Evolutionary conservation across 2,113 vertebrate genomes (phyloP), one percentile per base, ranked within the genome.

Genomic region (Pipra filicauda): DNA sequence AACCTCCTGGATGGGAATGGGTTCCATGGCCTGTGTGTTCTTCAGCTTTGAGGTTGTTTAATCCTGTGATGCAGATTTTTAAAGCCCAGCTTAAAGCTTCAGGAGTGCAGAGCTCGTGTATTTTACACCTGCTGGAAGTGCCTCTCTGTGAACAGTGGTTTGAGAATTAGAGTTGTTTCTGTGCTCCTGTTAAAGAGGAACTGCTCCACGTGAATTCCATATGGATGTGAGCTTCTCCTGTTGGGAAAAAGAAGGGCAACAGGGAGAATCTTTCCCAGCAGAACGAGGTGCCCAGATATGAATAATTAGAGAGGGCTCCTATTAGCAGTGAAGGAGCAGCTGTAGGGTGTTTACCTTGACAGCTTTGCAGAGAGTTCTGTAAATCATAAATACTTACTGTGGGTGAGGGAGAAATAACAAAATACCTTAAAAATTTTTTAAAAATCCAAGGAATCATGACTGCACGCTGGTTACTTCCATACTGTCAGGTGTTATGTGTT

Each of bases 1-100:
- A 8, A 0, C 5, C 19, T n/a, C 1, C 65, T 14, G 11, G 11
- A 0, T 3, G 6, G 59, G 44, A 22, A 6, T 22, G 37, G 22
- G 8, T 55, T 84, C 84, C 8, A 0, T 11, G 62, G 7, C 43
- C 71, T 59, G 13, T 2, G 8, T 39, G 22, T 2, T 51, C 46
- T 30, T 66, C 24, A 10, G 12, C 4, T 27, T 44, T 44, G 2
- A 21, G 65, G 0, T 0, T 49, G 23, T 15, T 31, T 2, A 2
- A 4, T n/a, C 9, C 41, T 11, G 1, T 12, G 31, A 30, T 39
- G 8, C 1, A 4, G 54, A 2, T 15, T 26, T 31, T n/a, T 30
- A 4, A 57, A 67, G 8, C 24, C 44, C 4, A 8, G 1, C 37
- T 55, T 43, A 19, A 69, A 77, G 58, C 28, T 88, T 75, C 15